Percentiles rank a stretch among this genome's conserved stretches.
Conservation (phyloP, 2,113 vertebrate species). For the Oncorhynchus mykiss region DNA sequence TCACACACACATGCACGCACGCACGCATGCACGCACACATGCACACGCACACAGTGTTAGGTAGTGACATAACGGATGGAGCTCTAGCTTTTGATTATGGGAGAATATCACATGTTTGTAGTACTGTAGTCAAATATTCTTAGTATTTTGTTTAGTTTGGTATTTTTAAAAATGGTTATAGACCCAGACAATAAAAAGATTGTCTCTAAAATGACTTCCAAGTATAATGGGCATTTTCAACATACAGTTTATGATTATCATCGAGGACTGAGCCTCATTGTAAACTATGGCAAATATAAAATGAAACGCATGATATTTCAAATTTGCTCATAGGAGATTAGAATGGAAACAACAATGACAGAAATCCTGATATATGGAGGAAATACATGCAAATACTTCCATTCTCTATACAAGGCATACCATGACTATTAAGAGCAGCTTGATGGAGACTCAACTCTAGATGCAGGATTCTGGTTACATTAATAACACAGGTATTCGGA, state of each 20-base stretch:
- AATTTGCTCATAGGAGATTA: slow-evolving; percentile 8
- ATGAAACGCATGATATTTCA: neutral
- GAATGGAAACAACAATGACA: slow-evolving; percentile 6
- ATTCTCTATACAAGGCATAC: slow-evolving; percentile 10
- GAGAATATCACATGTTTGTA: too few species aligned
- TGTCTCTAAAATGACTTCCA: too few species aligned
- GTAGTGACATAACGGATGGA: neutral
- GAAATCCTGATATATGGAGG: neutral
- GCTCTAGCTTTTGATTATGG: neutral
- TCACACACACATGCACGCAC: too few species aligned
- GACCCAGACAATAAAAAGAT: too few species aligned
- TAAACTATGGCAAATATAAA: neutral
- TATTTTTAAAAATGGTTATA: too few species aligned
- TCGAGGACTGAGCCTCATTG: too few species aligned
- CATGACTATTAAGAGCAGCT: slow-evolving; percentile 10
- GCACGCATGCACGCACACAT: neutral
- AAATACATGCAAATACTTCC: slow-evolving; percentile 47
- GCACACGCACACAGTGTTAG: neutral
- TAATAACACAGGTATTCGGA: neutral
- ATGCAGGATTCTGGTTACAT: slow-evolving; percentile 4
- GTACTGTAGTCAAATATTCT: too few species aligned
- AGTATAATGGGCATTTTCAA: too few species aligned
- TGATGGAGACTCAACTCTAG: neutral
- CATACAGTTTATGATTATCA: too few species aligned
- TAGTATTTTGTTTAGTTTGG: too few species aligned